phyloP scores from a whole-genome alignment of 2,797 vertebrate species.

The Tokudaia tokunoshimensis region DNA sequence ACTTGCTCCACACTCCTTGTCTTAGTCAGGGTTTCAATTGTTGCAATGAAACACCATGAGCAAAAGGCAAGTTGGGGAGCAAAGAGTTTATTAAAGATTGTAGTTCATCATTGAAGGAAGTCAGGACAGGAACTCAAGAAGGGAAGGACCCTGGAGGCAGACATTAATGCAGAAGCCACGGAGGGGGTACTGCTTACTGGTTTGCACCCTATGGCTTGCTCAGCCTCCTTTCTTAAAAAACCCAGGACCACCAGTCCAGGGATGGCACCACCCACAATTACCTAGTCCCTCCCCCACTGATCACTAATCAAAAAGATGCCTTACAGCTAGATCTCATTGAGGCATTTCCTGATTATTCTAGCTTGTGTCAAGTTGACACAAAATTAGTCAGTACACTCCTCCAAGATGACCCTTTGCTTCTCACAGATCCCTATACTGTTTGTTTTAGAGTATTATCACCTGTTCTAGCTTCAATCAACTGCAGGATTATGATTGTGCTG shows the following conservation, averaged over 20 bases:
- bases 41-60: neutral
- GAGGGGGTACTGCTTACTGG: neutral
- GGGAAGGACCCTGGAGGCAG: neutral
- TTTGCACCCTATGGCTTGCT: neutral
- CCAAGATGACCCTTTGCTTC: no score
- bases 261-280: neutral
- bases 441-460: rapidly evolving
- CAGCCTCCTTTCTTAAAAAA: neutral
- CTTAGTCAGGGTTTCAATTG: neutral
- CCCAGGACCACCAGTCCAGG: neutral
- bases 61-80: neutral
- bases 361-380: neutral
- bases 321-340: neutral
- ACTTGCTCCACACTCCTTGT: neutral
- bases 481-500: neutral
- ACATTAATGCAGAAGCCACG: neutral
- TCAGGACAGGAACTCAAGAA: neutral
- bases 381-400: neutral
- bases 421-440: rapidly evolving
- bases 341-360: neutral
- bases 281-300: neutral
- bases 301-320: neutral
- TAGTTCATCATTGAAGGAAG: neutral
- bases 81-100: neutral
- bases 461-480: neutral